Percentiles rank a stretch among this genome's conserved stretches.
Evolutionary conservation across 2,797 vertebrate genomes (phyloP).

Genomic region (Xenops minutus): DNA sequence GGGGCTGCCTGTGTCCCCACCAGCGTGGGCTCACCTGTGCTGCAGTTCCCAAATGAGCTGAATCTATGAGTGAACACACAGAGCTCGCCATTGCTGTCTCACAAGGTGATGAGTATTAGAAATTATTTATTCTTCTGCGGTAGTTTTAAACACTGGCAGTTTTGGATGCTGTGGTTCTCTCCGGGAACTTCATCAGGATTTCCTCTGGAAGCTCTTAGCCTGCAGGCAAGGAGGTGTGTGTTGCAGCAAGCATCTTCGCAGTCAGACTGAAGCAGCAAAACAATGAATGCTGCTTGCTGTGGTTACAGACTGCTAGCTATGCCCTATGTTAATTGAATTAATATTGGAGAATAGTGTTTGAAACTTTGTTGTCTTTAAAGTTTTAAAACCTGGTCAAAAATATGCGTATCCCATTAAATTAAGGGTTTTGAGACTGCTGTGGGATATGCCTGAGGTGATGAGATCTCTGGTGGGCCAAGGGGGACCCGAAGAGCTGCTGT

Average conservation of each 20-base stretch:
- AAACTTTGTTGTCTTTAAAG: neutral
- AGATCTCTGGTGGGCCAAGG: neutral
- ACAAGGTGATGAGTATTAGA: neutral
- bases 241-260: neutral
- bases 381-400: neutral
- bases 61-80: neutral
- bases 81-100: fast-evolving
- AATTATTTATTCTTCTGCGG: neutral
- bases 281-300: neutral
- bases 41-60: neutral
- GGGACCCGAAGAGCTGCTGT: neutral
- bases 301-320: neutral
- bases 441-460: neutral
- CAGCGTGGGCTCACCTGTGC: fast-evolving
- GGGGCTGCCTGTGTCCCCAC: fast-evolving
- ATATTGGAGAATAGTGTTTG: neutral
- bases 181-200: neutral
- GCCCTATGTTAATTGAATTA: neutral
- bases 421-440: neutral
- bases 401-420: neutral
- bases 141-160: neutral
- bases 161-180: neutral
- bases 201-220: neutral
- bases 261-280: neutral
- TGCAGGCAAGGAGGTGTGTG: neutral